Percentiles rank a stretch among this genome's conserved stretches.
These are phyloP conservation scores for Enteromius argenteus DNA, from an alignment of 2,797 vertebrate genomes.

Conservation along the genomic window DNA sequence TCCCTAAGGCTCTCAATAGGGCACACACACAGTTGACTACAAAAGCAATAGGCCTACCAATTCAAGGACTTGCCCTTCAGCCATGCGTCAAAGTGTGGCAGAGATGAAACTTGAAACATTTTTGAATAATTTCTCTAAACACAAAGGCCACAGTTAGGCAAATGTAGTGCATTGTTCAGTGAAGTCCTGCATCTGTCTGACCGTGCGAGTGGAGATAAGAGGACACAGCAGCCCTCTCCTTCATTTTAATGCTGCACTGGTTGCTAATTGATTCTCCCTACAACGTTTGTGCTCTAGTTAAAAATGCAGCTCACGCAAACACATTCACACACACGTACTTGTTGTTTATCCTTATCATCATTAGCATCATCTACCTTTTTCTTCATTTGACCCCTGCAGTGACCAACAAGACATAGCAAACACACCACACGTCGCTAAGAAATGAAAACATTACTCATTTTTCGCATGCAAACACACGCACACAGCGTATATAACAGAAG, in stretches of 20 bases:
- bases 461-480: constrained; percentile 8
- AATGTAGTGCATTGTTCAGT: neutral
- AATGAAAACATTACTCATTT: constrained; percentile 12
- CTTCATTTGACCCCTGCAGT: constrained; percentile 2
- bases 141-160: neutral
- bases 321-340: constrained; percentile 20
- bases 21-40: neutral
- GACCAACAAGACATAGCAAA: constrained; percentile 18
- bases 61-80: constrained; percentile 36
- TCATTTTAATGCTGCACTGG: constrained; percentile 31
- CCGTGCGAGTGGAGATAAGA: constrained; percentile 41
- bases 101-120: constrained; percentile 8
- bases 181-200: constrained; percentile 31
- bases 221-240: constrained; percentile 31
- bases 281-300: constrained; percentile 19
- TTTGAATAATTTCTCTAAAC: constrained; percentile 21
- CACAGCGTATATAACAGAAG: neutral
- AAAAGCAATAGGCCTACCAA: neutral
- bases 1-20: neutral
- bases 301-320: neutral
- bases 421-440: neutral
- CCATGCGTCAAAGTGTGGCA: neutral
- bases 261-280: constrained; percentile 43
- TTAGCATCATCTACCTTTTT: constrained; percentile 23
- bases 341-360: constrained; percentile 25